These are phyloP conservation scores for Calidris pygmaea DNA, from an alignment of 2,113 vertebrate species.

Conservation along the genomic window DNA sequence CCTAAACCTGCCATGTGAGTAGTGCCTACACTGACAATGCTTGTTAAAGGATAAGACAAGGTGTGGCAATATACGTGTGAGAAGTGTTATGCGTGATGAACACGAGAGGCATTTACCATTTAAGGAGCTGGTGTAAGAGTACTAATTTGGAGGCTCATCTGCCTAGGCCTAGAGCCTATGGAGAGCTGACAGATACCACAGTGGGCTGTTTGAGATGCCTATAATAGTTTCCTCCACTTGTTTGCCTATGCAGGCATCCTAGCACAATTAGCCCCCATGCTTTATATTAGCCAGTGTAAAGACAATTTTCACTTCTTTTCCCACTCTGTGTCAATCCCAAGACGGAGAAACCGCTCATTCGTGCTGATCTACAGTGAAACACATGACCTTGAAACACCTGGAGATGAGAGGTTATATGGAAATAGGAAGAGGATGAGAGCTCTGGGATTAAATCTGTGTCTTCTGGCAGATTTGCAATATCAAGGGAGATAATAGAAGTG, in stretches of 20 bases:
- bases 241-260: not conserved
- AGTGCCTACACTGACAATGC: not conserved
- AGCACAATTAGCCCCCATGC: not conserved
- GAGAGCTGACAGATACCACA: not conserved
- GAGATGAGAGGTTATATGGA: not conserved
- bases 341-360: not conserved
- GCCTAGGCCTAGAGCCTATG: not conserved
- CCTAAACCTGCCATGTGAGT: not conserved
- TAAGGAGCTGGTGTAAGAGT: not conserved
- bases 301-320: not conserved
- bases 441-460: not conserved
- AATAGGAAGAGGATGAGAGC: not conserved
- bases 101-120: not conserved
- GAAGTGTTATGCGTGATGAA: not conserved
- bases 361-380: not conserved
- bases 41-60: not conserved
- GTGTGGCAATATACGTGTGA: not conserved
- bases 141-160: not conserved
- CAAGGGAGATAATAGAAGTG: not conserved
- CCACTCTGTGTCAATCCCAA: not conserved
- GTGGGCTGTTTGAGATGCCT: not conserved
- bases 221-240: rapidly evolving
- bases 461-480: not conserved
- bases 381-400: not conserved
- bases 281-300: not conserved